A percentile compares a stretch with the other conserved stretches of the same genome.
Evolutionary conservation across 2,797 vertebrate species (phyloP).

Genomic region (Glossophaga mutica): DNA sequence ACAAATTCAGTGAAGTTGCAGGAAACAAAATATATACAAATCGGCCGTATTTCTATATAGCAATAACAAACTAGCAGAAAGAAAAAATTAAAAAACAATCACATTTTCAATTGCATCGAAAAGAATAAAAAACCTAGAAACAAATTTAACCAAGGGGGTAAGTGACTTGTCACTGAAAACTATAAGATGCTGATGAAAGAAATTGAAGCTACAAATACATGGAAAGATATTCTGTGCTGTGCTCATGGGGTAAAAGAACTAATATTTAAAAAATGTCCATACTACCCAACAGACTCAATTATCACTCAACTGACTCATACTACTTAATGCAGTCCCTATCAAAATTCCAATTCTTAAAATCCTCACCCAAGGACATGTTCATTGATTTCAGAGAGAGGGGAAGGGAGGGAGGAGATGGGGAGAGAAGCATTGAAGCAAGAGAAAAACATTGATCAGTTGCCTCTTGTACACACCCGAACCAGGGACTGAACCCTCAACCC

Average conservation of each 20-base stretch:
- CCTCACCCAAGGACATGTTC: background rate
- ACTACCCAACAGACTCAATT: background rate
- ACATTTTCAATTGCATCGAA: background rate
- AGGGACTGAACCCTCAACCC: too few relatives aligned
- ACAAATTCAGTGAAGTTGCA: background rate
- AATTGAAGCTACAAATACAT: background rate
- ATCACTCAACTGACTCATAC: background rate
- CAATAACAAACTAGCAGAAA: background rate
- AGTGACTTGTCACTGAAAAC: background rate
- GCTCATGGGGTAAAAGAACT: background rate
- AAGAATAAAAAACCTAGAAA: background rate
- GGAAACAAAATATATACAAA: background rate
- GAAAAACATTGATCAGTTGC: background rate
- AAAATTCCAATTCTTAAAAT: background rate
- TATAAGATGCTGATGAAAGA: background rate
- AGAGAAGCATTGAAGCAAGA: background rate
- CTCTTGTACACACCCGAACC: too few relatives aligned
- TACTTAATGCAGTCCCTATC: background rate
- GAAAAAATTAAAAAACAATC: background rate
- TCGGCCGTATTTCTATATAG: background rate
- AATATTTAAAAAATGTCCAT: background rate
- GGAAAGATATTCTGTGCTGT: background rate
- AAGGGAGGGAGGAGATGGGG: background rate
- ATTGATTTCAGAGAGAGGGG: background rate
- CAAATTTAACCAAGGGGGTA: background rate